Conservation (phyloP, 2,113 vertebrate genomes). For the Osmerus mordax region DNA sequence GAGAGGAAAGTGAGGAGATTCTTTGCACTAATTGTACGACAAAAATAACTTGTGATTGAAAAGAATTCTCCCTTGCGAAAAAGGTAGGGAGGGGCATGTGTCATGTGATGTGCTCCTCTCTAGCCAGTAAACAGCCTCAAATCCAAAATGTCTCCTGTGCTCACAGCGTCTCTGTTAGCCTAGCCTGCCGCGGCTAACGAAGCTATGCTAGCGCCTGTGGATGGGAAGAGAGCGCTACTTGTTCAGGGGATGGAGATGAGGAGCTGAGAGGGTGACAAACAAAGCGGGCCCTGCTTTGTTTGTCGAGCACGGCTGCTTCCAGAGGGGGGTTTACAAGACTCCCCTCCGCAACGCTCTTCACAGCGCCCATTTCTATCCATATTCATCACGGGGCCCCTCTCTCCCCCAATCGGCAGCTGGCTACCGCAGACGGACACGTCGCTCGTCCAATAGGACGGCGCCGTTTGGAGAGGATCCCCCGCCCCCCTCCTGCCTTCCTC, state of each 20-base stretch:
- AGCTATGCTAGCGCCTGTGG: conserved; percentile 45
- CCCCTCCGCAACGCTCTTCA: conserved; percentile 60
- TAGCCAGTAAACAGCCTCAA: conserved; percentile 3
- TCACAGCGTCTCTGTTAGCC: conserved; percentile 28
- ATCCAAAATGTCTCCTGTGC: conserved; percentile 7
- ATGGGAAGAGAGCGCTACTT: neutral
- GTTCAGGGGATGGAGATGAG: too few species aligned
- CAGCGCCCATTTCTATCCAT: conserved; percentile 68
- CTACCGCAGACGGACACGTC: conserved; percentile 43
- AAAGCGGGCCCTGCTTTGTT: conserved; percentile 56
- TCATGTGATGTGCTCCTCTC: neutral
- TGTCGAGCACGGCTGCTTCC: conserved; percentile 40
- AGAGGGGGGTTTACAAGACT: conserved; percentile 38
- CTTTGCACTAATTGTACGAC: too few species aligned
- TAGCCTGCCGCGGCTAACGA: conserved; percentile 24
- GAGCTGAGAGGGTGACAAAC: conserved; percentile 17
- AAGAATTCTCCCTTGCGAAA: neutral
- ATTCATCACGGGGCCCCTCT: conserved; percentile 61
- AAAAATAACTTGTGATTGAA: neutral
- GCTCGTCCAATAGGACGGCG: conserved; percentile 59
- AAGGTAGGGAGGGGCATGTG: neutral
- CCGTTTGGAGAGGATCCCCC: conserved; percentile 47
- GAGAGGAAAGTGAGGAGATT: too few species aligned
- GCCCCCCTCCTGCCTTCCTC: conserved; percentile 40
- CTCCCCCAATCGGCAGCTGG: conserved; percentile 58